A percentile compares a stretch with the other conserved stretches of the same genome.
Conservation (phyloP, 2,888 invertebrate species). For the Agrochola lota region DNA sequence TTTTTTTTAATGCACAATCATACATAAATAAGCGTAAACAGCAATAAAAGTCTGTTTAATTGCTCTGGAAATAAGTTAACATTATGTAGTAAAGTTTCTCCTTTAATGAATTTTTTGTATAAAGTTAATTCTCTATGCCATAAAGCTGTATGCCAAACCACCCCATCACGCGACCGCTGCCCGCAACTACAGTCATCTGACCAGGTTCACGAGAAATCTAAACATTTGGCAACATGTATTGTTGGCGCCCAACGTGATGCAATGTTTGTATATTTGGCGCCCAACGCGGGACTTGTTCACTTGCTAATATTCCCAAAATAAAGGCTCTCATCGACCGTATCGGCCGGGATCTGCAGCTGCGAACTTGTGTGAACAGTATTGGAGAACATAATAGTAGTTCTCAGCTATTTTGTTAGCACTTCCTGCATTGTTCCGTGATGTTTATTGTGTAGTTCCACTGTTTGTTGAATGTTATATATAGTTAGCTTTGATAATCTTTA, state of each 20-base stretch:
- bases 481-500: constrained; percentile 32
- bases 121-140: constrained; percentile 14
- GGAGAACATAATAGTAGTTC: constrained; percentile 57
- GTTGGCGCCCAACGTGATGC: constrained; percentile 47
- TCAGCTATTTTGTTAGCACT: constrained; percentile 53
- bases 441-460: constrained; percentile 45
- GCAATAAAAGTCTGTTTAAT: background rate
- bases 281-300: constrained; percentile 54
- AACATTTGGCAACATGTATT: constrained; percentile 46
- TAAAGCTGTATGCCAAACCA: constrained; percentile 33
- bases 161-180: constrained; percentile 24
- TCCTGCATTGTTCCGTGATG: constrained; percentile 49
- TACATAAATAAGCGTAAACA: background rate
- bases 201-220: constrained; percentile 33
- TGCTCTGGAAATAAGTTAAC: constrained; percentile 5
- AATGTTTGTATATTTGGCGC: constrained; percentile 54
- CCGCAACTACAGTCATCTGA: constrained; percentile 21
- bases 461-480: constrained; percentile 24
- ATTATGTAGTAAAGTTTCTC: background rate
- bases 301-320: constrained; percentile 55
- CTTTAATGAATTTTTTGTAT: constrained; percentile 9
- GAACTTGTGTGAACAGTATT: constrained; percentile 51
- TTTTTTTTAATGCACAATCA: constrained; percentile 1
- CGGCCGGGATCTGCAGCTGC: constrained; percentile 48
- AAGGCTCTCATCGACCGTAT: constrained; percentile 47